Percentiles rank a stretch among this genome's conserved stretches.
Evolutionary conservation across 2,113 vertebrate genomes (phyloP).

Genomic region (Platichthys flesus): DNA sequence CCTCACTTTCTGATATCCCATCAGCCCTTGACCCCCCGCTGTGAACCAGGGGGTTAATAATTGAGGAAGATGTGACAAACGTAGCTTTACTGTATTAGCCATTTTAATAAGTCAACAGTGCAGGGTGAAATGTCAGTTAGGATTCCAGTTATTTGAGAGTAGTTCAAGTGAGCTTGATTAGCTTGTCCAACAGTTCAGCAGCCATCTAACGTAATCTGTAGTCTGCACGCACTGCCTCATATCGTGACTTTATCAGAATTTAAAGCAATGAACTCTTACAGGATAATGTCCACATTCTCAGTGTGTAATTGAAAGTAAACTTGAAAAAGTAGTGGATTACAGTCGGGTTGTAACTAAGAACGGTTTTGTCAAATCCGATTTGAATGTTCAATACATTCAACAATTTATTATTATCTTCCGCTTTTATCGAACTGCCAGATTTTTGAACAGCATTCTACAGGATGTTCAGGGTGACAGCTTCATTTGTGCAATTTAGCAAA

Average conservation of each 20-base stretch:
- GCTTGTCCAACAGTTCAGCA: constrained; percentile 44
- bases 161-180: constrained; percentile 46
- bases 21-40: constrained; percentile 54
- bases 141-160: constrained; percentile 54
- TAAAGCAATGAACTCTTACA: background rate
- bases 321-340: background rate
- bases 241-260: background rate
- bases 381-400: too few relatives aligned
- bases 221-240: background rate
- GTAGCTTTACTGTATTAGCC: constrained; percentile 62
- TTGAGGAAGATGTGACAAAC: constrained; percentile 59
- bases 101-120: constrained; percentile 72
- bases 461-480: too few relatives aligned
- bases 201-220: constrained; percentile 9
- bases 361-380: too few relatives aligned
- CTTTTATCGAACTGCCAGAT: too few relatives aligned
- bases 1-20: constrained; percentile 66
- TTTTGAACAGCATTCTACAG: too few relatives aligned
- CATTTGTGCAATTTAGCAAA: too few relatives aligned
- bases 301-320: background rate
- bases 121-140: constrained; percentile 63
- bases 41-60: constrained; percentile 72
- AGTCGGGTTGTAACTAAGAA: too few relatives aligned
- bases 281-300: background rate
- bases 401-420: too few relatives aligned